Evolutionary conservation across 2,888 invertebrate genomes (phyloP).

Genomic region (Lathronympha strigana): DNA sequence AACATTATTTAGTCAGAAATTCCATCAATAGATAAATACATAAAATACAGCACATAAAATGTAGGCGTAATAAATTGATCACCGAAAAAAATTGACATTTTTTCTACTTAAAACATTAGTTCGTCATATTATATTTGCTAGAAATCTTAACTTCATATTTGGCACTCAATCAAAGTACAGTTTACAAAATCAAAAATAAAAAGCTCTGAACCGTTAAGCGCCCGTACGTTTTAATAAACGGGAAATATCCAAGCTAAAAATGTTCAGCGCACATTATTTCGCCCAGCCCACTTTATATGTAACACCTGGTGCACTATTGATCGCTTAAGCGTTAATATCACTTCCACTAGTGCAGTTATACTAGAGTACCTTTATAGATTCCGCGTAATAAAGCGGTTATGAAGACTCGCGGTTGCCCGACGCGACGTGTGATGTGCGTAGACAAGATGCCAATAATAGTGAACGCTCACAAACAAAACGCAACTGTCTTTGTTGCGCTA

Average conservation of each 20-base stretch:
- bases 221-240: conserved; percentile 27
- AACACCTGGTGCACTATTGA: conserved; percentile 42
- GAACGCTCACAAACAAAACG: no score
- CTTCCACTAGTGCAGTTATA: conserved; percentile 28
- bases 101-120: no score
- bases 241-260: conserved; percentile 26
- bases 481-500: no score
- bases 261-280: conserved; percentile 34
- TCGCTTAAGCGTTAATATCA: conserved; percentile 39
- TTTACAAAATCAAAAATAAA: not conserved
- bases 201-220: not conserved
- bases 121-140: no score
- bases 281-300: conserved; percentile 33
- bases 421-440: no score
- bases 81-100: no score
- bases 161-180: not conserved
- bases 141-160: not conserved
- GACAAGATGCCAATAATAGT: no score
- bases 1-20: no score
- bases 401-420: not conserved
- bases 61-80: no score
- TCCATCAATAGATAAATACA: no score
- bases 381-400: not conserved
- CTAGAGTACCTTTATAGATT: not conserved
- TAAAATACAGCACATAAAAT: no score